These are phyloP conservation scores for Montipora capitata DNA, from an alignment of 92 coral and sea anemone species.

Conservation along the genomic window DNA sequence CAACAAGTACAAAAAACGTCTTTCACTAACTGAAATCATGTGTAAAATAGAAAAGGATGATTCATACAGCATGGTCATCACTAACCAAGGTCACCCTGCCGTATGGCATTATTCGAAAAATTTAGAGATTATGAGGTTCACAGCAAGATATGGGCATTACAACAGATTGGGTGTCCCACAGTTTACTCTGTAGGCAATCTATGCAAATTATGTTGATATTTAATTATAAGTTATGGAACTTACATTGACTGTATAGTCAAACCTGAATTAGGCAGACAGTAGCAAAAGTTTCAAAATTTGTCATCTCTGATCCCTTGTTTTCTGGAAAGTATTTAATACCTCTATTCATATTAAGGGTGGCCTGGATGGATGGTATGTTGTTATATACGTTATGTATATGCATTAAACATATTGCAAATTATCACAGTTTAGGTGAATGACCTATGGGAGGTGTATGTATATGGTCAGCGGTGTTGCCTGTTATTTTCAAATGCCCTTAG, in stretches of 20 bases:
- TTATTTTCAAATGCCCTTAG: neutral
- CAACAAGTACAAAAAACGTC: neutral
- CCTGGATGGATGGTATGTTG: neutral
- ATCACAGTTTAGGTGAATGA: too few species aligned
- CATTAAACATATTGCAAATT: too few species aligned
- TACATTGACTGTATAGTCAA: too few species aligned
- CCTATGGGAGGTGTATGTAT: too few species aligned
- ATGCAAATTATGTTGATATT: neutral
- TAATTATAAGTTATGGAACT: too few species aligned
- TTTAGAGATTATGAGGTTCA: conserved; percentile 36
- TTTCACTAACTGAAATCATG: conserved; percentile 38
- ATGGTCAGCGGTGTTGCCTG: too few species aligned
- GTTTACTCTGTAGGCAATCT: conserved; percentile 13
- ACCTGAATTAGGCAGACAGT: too few species aligned
- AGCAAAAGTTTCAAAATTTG: too few species aligned
- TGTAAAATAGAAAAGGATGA: conserved; percentile 55
- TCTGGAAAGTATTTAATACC: too few species aligned
- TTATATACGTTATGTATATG: neutral
- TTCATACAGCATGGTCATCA: conserved; percentile 34
- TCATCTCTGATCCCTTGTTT: too few species aligned
- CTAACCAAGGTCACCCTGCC: conserved; percentile 47
- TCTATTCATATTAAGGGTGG: too few species aligned
- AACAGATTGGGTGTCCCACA: conserved; percentile 76
- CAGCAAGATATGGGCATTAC: conserved; percentile 65
- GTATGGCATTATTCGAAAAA: conserved; percentile 50